Evolutionary conservation across 2,888 invertebrate genomes (phyloP).

Genomic region (Caenorhabditis zanzibari): DNA sequence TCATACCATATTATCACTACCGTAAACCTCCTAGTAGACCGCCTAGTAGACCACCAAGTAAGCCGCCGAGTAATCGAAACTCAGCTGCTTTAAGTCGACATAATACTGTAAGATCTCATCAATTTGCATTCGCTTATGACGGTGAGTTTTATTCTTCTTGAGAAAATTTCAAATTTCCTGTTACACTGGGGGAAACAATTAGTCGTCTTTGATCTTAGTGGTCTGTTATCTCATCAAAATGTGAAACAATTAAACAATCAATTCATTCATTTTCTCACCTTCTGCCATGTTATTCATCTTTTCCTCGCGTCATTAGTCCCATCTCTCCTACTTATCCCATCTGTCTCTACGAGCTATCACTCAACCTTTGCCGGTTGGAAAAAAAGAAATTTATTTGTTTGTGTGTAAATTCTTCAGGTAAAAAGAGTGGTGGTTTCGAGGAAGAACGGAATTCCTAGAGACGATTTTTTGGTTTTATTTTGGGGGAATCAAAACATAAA

Average conservation of each 20-base stretch:
- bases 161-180: not conserved
- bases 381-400: conserved; percentile 60
- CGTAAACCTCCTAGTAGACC: conserved; percentile 73
- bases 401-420: conserved; percentile 31
- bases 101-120: conserved; percentile 70
- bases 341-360: conserved; percentile 46
- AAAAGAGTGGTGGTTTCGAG: conserved; percentile 1
- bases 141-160: conserved; percentile 39
- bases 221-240: conserved; percentile 15
- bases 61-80: conserved; percentile 68
- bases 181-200: conserved; percentile 12
- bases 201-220: conserved; percentile 34
- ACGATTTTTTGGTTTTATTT: not conserved
- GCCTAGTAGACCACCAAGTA: conserved; percentile 71
- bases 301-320: conserved; percentile 49
- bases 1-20: conserved; percentile 67
- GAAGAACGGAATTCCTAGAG: conserved; percentile 14
- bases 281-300: conserved; percentile 61
- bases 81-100: conserved; percentile 71
- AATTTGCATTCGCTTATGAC: conserved; percentile 55
- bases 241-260: conserved; percentile 39
- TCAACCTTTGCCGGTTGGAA: conserved; percentile 47
- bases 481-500: conserved; percentile 44
- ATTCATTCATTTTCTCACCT: conserved; percentile 55
- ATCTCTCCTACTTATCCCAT: conserved; percentile 16